These are phyloP conservation scores for Rhamnusium bicolor DNA, from an alignment of 2,888 invertebrate species.

Conservation along the genomic window DNA sequence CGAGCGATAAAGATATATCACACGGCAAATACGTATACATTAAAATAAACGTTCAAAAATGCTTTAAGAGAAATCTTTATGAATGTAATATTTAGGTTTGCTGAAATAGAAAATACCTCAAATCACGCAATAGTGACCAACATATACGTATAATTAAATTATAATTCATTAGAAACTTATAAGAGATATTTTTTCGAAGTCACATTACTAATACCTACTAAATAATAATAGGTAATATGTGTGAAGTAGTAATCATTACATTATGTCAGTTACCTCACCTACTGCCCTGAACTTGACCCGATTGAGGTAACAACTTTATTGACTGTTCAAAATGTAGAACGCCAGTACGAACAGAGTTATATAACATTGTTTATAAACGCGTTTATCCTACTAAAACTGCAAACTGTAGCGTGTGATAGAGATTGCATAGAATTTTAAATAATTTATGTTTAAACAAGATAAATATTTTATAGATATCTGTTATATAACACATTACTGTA, in stretches of 20 bases:
- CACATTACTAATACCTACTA: too few relatives aligned
- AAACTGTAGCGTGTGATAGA: background rate
- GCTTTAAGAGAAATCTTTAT: too few relatives aligned
- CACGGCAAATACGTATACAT: too few relatives aligned
- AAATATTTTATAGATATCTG: background rate
- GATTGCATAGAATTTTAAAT: background rate
- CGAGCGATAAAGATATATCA: too few relatives aligned
- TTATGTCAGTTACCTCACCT: background rate
- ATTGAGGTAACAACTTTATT: background rate
- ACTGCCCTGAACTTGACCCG: slow-evolving; percentile 6
- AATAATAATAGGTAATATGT: too few relatives aligned
- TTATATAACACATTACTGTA: background rate
- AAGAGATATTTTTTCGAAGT: too few relatives aligned
- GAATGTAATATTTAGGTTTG: too few relatives aligned
- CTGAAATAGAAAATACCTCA: background rate
- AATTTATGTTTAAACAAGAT: background rate
- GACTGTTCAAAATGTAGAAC: background rate
- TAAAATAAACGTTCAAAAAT: too few relatives aligned
- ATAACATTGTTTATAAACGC: background rate
- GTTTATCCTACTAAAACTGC: background rate
- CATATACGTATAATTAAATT: background rate
- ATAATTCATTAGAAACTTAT: background rate
- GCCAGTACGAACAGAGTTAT: background rate
- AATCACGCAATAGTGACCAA: background rate
- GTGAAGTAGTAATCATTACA: background rate